These are phyloP conservation scores for Sepiola atlantica DNA, from an alignment of 2,888 invertebrate genomes.

Conservation along the genomic window DNA sequence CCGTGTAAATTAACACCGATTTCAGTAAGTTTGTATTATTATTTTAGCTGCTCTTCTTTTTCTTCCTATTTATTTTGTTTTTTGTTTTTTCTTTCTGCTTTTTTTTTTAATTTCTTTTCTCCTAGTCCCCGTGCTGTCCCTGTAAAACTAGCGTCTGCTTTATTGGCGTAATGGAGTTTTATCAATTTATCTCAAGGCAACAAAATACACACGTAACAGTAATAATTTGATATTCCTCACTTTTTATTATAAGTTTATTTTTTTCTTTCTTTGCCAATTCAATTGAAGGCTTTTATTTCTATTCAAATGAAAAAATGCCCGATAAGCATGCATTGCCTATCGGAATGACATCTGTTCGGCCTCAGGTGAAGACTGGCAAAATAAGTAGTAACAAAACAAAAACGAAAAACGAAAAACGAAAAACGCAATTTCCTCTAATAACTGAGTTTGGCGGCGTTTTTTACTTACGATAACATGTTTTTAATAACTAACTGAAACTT, in stretches of 20 bases:
- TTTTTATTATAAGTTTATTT: background rate
- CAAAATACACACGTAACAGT: background rate
- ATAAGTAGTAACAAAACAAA: too few relatives aligned
- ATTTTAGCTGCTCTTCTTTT: background rate
- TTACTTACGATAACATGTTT: too few relatives aligned
- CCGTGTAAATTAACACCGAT: too few relatives aligned
- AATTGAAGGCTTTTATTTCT: background rate
- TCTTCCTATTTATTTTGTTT: background rate
- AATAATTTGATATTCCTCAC: background rate
- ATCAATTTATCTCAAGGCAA: background rate
- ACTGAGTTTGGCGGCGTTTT: too few relatives aligned
- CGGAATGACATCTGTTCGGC: background rate
- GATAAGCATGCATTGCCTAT: background rate
- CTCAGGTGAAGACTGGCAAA: background rate
- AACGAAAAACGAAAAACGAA: too few relatives aligned
- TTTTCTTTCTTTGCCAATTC: background rate
- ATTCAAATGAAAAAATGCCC: background rate
- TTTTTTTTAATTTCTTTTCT: background rate
- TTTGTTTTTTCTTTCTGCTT: background rate
- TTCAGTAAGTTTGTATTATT: background rate
- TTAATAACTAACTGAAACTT: too few relatives aligned
- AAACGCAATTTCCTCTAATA: too few relatives aligned
- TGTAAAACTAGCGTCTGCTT: background rate
- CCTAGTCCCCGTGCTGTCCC: background rate
- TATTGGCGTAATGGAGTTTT: background rate